These are phyloP conservation scores for Invenusta paracnida DNA, from an alignment of 2,888 invertebrate genomes.

Conservation along the genomic window DNA sequence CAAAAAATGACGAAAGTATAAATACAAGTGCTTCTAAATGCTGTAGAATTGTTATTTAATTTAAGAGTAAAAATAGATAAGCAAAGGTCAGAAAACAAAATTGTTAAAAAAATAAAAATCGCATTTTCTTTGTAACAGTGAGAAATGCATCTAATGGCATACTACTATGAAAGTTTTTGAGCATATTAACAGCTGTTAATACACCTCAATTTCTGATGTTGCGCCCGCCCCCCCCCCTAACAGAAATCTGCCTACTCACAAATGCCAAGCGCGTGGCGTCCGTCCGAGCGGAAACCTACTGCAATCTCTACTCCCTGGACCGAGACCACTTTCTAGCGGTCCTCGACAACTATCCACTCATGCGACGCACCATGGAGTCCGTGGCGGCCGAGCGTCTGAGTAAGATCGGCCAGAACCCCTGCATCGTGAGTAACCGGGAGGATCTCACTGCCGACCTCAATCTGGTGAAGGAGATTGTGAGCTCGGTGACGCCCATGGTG, in stretches of 20 bases:
- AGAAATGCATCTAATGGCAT: no score
- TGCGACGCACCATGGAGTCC: slow-evolving; percentile 97
- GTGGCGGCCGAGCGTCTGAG: slow-evolving; percentile 95
- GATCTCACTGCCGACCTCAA: slow-evolving; percentile 37
- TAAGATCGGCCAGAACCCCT: slow-evolving; percentile 90
- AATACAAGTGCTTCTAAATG: no score
- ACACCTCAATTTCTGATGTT: no score
- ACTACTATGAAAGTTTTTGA: no score
- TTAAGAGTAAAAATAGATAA: no score
- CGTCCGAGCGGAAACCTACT: slow-evolving; percentile 94
- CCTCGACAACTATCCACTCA: slow-evolving; percentile 92
- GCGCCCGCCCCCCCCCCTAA: no score
- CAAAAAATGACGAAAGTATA: no score
- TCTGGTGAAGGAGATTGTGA: slow-evolving; percentile 40
- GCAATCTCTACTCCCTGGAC: slow-evolving; percentile 92
- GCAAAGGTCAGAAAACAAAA: no score
- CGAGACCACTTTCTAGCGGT: slow-evolving; percentile 97
- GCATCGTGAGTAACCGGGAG: slow-evolving; percentile 32
- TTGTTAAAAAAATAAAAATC: no score
- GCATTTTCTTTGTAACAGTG: no score
- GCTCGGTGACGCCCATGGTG: slow-evolving; percentile 36
- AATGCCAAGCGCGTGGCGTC: slow-evolving; percentile 92
- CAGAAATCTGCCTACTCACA: slow-evolving; percentile 90
- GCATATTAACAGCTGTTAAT: no score
- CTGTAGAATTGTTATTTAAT: no score